phyloP scores from a whole-genome alignment of 2,113 vertebrate species.

The Marmota flaviventris region DNA sequence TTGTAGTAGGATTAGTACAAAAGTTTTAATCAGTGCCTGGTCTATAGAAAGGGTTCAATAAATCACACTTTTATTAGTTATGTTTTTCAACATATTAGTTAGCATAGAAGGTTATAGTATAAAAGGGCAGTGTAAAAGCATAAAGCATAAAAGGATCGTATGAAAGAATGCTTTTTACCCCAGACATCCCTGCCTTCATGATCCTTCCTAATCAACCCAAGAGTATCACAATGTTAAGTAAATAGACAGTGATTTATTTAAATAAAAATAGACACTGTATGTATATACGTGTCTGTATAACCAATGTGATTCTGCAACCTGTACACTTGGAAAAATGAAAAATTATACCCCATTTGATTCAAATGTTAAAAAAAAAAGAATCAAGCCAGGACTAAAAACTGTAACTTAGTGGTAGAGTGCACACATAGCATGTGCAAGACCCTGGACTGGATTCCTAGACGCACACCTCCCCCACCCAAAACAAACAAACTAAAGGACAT shows the following conservation, averaged over 20 bases:
- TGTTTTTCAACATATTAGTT: neutral
- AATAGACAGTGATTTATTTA: neutral
- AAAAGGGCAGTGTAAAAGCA: neutral
- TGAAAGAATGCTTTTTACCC: neutral
- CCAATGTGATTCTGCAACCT: no score
- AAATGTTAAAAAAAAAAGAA: no score
- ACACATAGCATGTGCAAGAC: neutral
- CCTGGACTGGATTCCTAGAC: neutral
- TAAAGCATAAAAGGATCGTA: neutral
- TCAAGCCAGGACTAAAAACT: neutral
- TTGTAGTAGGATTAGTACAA: neutral
- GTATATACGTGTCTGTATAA: no score
- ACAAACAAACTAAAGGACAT: neutral
- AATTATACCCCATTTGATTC: no score
- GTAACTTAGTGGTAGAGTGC: neutral
- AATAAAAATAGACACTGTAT: no score
- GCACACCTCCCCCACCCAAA: no score
- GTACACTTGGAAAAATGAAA: no score
- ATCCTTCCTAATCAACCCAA: neutral
- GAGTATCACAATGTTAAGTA: neutral
- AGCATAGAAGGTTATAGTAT: neutral
- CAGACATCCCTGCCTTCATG: neutral
- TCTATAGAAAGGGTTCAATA: neutral
- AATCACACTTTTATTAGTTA: neutral
- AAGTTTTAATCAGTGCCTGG: neutral